Conservation (phyloP, 2,797 vertebrate genomes). For the Schizopygopsis malacanthus region DNA sequence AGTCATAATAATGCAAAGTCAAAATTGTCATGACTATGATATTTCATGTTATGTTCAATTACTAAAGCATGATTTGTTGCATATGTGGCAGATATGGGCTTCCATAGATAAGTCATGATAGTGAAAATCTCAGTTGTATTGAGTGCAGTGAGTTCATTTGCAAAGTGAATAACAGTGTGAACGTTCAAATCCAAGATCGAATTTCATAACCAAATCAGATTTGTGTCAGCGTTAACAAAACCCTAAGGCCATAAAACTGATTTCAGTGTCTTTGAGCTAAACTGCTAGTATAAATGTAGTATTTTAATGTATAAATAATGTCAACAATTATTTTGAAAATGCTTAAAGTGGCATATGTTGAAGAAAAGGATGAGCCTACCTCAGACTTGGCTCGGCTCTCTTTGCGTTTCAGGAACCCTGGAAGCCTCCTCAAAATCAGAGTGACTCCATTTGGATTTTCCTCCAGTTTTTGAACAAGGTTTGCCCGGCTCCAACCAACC, state of each 20-base stretch:
- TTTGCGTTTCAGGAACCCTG: constrained; percentile 62
- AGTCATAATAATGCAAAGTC: neutral
- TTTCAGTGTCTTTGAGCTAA: neutral
- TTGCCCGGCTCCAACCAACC: constrained; percentile 91
- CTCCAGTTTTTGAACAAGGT: constrained; percentile 83
- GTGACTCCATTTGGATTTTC: constrained; percentile 80
- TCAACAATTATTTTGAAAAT: neutral
- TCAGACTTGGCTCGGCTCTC: constrained; percentile 41
- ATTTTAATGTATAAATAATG: neutral
- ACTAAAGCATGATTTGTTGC: neutral
- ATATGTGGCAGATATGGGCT: neutral
- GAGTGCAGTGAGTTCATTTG: neutral
- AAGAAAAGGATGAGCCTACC: constrained; percentile 11
- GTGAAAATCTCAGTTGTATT: neutral
- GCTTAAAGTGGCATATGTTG: neutral
- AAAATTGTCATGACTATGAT: neutral
- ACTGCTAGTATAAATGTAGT: neutral
- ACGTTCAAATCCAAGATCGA: neutral
- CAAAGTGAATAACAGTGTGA: neutral
- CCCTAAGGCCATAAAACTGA: neutral
- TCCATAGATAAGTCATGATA: neutral
- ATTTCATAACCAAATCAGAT: neutral
- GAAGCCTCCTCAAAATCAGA: constrained; percentile 89
- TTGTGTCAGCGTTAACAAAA: neutral
- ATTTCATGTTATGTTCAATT: neutral